These are phyloP conservation scores for Cyprinodon variegatus DNA, from an alignment of 2,113 vertebrate genomes.

Conservation along the genomic window DNA sequence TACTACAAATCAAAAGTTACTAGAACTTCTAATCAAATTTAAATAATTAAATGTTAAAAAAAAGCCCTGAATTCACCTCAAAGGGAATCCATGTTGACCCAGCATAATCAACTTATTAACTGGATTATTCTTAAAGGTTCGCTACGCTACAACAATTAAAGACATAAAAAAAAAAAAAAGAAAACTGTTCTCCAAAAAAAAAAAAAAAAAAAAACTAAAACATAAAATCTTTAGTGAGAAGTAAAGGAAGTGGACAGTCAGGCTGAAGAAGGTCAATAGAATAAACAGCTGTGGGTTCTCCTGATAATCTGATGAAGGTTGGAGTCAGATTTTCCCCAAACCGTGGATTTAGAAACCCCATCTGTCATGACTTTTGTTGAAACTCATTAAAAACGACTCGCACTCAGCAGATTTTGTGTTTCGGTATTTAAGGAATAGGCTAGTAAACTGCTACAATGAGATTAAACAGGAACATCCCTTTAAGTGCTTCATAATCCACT, in stretches of 20 bases:
- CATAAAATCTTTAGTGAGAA: neutral
- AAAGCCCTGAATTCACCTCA: too few relatives aligned
- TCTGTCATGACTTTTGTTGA: slow-evolving; percentile 7
- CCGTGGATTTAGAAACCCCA: neutral
- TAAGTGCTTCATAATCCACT: slow-evolving; percentile 31
- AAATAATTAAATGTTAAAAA: too few relatives aligned
- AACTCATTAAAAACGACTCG: neutral
- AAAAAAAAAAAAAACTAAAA: too few relatives aligned
- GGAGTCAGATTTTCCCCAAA: neutral
- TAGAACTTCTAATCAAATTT: too few relatives aligned
- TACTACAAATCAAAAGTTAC: too few relatives aligned
- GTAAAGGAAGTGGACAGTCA: neutral
- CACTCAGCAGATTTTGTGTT: neutral
- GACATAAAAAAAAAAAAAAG: too few relatives aligned
- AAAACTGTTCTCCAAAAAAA: neutral
- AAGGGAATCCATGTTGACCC: too few relatives aligned
- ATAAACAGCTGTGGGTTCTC: neutral
- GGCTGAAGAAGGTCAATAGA: neutral
- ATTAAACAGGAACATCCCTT: slow-evolving; percentile 10
- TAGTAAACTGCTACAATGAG: slow-evolving; percentile 2
- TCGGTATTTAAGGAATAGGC: slow-evolving; percentile 9
- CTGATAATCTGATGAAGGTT: neutral
- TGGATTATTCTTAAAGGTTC: too few relatives aligned
- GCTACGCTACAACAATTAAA: too few relatives aligned
- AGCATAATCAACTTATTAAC: too few relatives aligned